A percentile compares a stretch with the other conserved stretches of the same genome.
These are phyloP conservation scores for Pristionchus mayeri DNA, from an alignment of 2,888 invertebrate species.

Conservation along the genomic window DNA sequence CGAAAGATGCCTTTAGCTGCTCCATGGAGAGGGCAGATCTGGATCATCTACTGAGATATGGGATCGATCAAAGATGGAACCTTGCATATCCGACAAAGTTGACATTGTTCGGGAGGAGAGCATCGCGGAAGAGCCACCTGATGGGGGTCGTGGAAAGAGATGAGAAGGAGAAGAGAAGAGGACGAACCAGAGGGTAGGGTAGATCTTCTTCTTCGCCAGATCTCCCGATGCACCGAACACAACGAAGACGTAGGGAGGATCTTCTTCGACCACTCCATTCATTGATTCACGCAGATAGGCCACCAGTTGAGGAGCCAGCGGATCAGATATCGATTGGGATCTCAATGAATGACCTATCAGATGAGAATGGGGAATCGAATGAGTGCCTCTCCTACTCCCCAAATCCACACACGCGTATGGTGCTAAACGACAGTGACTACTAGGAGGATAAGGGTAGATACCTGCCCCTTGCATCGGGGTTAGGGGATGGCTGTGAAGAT, in stretches of 20 bases:
- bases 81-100: constrained; percentile 93
- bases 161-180: no score
- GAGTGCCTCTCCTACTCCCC: neutral
- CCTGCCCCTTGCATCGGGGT: neutral
- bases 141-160: no score
- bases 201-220: constrained; percentile 97
- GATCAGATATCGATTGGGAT: neutral
- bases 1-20: no score
- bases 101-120: constrained; percentile 89
- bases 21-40: no score
- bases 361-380: neutral
- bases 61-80: constrained; percentile 1
- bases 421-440: neutral
- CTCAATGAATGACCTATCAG: neutral
- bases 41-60: no score
- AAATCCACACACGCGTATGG: neutral
- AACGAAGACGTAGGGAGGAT: constrained; percentile 83
- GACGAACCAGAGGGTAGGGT: constrained; percentile 88
- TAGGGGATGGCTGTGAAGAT: neutral
- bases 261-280: constrained; percentile 61
- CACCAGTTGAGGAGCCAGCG: neutral
- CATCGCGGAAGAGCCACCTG: constrained; percentile 89
- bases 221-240: constrained; percentile 92
- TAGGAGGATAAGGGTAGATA: no score
- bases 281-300: no score